Evolutionary conservation across 2,113 vertebrate species (phyloP).

Genomic region (Microcebus tavaratra): DNA sequence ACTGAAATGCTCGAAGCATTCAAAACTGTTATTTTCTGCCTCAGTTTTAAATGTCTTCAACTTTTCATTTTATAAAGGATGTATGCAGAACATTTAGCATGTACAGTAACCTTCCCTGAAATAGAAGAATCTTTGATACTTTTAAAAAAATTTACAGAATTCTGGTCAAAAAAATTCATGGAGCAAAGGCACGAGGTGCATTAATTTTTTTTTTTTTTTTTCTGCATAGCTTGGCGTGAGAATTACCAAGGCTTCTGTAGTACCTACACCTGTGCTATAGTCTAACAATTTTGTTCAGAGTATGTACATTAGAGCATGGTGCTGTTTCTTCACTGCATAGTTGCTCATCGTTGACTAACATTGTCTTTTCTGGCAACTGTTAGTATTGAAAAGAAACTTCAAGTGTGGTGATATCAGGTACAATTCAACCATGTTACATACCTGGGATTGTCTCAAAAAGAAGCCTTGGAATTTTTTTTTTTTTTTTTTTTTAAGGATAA

Average conservation of each 20-base stretch:
- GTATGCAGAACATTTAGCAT: background rate
- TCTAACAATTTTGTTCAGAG: background rate
- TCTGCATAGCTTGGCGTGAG: background rate
- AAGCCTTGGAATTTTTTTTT: background rate
- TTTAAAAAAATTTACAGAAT: background rate
- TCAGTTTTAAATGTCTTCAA: background rate
- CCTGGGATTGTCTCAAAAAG: background rate
- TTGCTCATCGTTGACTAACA: background rate
- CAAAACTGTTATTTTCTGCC: background rate
- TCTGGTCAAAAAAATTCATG: background rate
- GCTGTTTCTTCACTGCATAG: background rate
- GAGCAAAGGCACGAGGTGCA: background rate
- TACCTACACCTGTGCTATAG: fast-evolving
- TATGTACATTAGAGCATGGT: fast-evolving
- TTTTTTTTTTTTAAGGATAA: background rate
- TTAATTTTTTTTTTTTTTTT: background rate
- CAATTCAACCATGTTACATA: background rate
- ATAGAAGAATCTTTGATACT: background rate
- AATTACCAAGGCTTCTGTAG: background rate
- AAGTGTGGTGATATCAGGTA: background rate
- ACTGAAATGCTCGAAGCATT: background rate
- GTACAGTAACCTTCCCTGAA: background rate
- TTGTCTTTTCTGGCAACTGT: background rate
- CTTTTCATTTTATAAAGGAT: background rate
- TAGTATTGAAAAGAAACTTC: background rate